Conservation (phyloP, 2,113 vertebrate species). For the Suricata suricatta region DNA sequence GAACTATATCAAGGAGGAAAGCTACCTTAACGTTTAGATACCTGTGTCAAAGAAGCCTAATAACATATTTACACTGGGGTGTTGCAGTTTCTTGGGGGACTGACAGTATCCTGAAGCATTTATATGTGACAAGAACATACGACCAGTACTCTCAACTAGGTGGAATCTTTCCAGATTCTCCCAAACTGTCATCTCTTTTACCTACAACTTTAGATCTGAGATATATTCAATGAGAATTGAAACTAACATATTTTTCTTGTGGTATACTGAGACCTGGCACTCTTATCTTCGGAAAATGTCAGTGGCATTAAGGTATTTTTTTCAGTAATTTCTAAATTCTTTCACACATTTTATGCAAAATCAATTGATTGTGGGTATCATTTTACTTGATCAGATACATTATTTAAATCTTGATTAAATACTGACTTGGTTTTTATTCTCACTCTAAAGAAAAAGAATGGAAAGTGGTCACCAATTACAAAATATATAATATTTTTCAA, state of each 20-base stretch:
- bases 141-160: background rate
- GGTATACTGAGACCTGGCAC: background rate
- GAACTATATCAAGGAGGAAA: background rate
- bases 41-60: background rate
- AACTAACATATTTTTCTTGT: background rate
- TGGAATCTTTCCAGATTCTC: background rate
- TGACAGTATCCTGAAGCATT: background rate
- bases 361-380: background rate
- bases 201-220: background rate
- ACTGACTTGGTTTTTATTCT: background rate
- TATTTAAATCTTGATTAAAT: background rate
- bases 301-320: background rate
- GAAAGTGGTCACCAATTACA: background rate
- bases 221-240: background rate
- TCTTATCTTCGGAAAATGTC: background rate
- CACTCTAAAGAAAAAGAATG: background rate
- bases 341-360: background rate
- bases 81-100: background rate
- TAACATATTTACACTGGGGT: background rate
- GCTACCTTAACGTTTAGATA: background rate
- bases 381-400: background rate
- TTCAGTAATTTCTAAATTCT: background rate
- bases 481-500: background rate
- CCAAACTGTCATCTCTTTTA: background rate
- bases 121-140: background rate